phyloP scores from a whole-genome alignment of 2,797 vertebrate genomes.

The Lepidocolaptes lacrymiger region DNA sequence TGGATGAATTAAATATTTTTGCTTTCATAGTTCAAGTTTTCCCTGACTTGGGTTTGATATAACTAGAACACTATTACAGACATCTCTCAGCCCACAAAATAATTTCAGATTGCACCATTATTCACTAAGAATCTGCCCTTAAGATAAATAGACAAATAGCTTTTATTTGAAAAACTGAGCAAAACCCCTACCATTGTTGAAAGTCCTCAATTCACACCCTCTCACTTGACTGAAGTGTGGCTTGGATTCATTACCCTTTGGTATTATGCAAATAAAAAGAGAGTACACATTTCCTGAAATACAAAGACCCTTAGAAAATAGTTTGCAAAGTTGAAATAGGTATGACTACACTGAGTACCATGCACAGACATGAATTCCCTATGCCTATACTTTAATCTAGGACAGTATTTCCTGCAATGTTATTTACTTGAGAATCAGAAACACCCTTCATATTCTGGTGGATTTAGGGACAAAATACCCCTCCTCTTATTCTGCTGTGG shows the following conservation, averaged over 20 bases:
- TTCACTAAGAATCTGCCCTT: not conserved
- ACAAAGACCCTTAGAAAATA: not conserved
- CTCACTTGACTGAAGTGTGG: not conserved
- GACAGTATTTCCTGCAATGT: not conserved
- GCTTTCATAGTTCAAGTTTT: not conserved
- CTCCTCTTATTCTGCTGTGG: not conserved
- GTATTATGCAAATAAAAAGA: not conserved
- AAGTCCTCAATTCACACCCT: not conserved
- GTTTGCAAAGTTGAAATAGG: not conserved
- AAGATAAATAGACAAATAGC: not conserved
- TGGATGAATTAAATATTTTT: not conserved
- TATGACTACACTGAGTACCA: not conserved
- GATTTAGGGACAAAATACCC: not conserved
- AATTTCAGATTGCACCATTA: not conserved
- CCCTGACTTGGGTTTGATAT: not conserved
- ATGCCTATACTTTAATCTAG: not conserved
- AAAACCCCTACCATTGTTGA: not conserved
- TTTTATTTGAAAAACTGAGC: not conserved
- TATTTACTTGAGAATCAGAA: not conserved
- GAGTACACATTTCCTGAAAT: not conserved
- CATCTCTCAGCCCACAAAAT: not conserved
- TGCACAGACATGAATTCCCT: not conserved
- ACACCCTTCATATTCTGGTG: not conserved
- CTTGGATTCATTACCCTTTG: not conserved
- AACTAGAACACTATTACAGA: not conserved